Conservation (phyloP, 30 jellyfish, hydroid and myxozoan species). For the Pelagia noctiluca region DNA sequence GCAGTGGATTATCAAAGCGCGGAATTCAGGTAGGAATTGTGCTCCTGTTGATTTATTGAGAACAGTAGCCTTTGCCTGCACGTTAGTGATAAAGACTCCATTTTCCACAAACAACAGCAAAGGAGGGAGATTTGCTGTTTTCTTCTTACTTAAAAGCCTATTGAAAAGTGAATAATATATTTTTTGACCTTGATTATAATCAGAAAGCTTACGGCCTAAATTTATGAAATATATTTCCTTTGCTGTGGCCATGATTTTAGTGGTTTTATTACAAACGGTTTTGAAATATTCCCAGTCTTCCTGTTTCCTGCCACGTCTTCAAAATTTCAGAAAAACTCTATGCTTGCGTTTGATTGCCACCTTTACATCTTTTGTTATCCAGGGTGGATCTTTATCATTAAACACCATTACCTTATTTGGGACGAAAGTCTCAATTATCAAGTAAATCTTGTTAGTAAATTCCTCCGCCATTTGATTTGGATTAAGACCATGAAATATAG, state of each 20-base stretch:
- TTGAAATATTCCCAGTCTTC: constrained; percentile 50
- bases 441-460: constrained; percentile 22
- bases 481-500: constrained; percentile 37
- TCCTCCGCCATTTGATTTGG: constrained; percentile 52
- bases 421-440: constrained; percentile 19
- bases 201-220: constrained; percentile 59
- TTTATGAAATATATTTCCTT: constrained; percentile 43
- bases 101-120: constrained; percentile 18
- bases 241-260: constrained; percentile 30
- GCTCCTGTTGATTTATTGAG: constrained; percentile 19
- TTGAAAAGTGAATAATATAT: constrained; percentile 33
- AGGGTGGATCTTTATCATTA: constrained; percentile 62
- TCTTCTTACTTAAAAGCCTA: constrained; percentile 12
- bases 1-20: constrained; percentile 12
- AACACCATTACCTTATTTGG: constrained; percentile 43
- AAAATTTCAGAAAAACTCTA: constrained; percentile 46
- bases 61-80: constrained; percentile 28
- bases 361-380: constrained; percentile 64
- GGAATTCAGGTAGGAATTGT: constrained; percentile 8
- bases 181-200: constrained; percentile 51
- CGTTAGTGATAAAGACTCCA: constrained; percentile 16
- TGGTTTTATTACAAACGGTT: constrained; percentile 18
- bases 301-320: constrained; percentile 43
- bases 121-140: constrained; percentile 37
- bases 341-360: constrained; percentile 48